These are phyloP conservation scores for Chelmon rostratus DNA, from an alignment of 2,797 vertebrate species.

Conservation along the genomic window DNA sequence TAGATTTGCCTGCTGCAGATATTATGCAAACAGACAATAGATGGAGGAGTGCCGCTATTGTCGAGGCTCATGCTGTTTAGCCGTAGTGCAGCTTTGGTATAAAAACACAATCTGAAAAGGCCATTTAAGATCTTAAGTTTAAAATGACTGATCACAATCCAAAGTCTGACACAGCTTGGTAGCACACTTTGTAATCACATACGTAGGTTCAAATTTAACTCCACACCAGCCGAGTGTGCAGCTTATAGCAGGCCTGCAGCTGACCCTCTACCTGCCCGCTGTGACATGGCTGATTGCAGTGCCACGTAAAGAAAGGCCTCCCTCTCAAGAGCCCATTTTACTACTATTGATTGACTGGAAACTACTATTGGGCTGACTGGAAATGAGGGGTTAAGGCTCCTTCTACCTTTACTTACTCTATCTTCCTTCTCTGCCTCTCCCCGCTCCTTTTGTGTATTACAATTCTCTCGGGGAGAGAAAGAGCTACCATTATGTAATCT, in stretches of 20 bases:
- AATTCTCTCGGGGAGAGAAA: conserved; percentile 32
- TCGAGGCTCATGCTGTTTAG: background rate
- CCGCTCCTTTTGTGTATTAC: conserved; percentile 31
- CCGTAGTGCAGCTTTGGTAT: background rate
- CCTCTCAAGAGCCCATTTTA: conserved; percentile 57
- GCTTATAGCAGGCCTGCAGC: background rate
- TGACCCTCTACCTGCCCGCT: background rate
- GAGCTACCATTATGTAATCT: conserved; percentile 58
- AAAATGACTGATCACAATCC: conserved; percentile 4
- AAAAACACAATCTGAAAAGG: background rate
- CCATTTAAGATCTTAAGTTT: background rate
- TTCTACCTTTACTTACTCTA: conserved; percentile 43
- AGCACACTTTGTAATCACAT: background rate
- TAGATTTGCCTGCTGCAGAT: conserved; percentile 32
- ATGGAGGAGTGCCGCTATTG: background rate
- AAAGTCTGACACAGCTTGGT: background rate
- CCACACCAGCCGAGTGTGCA: background rate
- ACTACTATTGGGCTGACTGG: conserved; percentile 38
- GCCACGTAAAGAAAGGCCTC: conserved; percentile 38
- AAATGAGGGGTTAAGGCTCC: conserved; percentile 55
- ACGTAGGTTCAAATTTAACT: background rate
- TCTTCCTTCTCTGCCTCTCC: conserved; percentile 10
- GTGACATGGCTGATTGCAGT: conserved; percentile 44
- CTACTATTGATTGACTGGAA: conserved; percentile 56
- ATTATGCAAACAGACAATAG: conserved; percentile 35